A percentile compares a stretch with the other conserved stretches of the same genome.
phyloP scores from a whole-genome alignment of 2,888 invertebrate species.

The Pegoplata infirma region DNA sequence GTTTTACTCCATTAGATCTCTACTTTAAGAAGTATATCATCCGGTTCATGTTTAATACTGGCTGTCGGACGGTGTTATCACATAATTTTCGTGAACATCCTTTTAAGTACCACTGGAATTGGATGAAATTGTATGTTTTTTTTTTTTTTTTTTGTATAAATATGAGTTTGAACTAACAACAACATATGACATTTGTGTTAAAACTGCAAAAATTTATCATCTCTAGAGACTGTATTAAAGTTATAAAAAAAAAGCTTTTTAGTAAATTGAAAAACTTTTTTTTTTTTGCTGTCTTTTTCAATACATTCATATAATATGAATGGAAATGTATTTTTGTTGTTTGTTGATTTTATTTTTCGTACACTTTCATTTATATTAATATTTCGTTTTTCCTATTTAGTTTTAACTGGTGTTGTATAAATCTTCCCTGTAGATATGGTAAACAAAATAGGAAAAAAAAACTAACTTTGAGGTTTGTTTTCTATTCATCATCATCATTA shows the following conservation, averaged over 20 bases:
- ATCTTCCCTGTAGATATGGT: not conserved
- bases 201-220: conserved; percentile 46
- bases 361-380: not conserved
- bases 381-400: not conserved
- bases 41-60: too few relatives aligned
- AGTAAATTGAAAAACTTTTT: conserved; percentile 75
- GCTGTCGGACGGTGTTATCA: too few relatives aligned
- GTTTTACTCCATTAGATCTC: too few relatives aligned
- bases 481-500: conserved; percentile 34
- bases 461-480: conserved; percentile 41
- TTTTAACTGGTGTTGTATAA: conserved; percentile 10
- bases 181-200: conserved; percentile 54
- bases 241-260: conserved; percentile 60
- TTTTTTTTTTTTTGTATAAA: not conserved
- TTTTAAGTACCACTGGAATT: too few relatives aligned
- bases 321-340: conserved; percentile 41
- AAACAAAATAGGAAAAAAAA: not conserved
- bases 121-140: too few relatives aligned
- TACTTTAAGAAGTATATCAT: too few relatives aligned
- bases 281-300: conserved; percentile 32
- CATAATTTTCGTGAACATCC: too few relatives aligned
- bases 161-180: conserved; percentile 32
- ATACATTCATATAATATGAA: conserved; percentile 39
- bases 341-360: conserved; percentile 31
- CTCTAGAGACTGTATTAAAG: conserved; percentile 59